Evolutionary conservation across 2,113 vertebrate species (phyloP), one percentile per base, ranked within the genome.

Genomic region (Plecturocebus donacophilus): DNA sequence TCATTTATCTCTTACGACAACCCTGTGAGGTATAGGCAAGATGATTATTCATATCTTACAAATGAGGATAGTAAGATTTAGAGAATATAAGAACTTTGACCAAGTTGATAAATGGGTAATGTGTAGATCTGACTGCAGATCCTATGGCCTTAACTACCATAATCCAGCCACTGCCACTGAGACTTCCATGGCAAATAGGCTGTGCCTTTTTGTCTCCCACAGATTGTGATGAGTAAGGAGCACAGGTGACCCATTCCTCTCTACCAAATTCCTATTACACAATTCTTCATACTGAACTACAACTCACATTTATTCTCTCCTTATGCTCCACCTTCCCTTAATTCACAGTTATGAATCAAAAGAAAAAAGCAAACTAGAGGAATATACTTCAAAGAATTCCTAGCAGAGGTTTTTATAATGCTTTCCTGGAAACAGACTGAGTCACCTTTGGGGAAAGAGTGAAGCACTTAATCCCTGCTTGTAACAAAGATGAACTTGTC

Each of bases 381-480:
- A 75, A 25, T n/a, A 73, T 54, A 42, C 42, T 88, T 77, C 45
- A 68, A 87, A 87, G 84, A 91, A 42, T 84, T 90, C 49, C n/a
- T 88, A 58, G 13, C n/a, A 83, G 61, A 89, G 73, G 52, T 89
- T 93, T 95, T 90, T 61, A 85, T 94, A 82, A 88, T 92, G 81
- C 81, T 92, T 96, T 94, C 70, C 75, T 91, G 61, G 92, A 96
- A 93, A 54, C n/a, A 91, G 25, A n/a, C 70, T 76, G 32, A 35
- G 47, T 87, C 75, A 58, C 47, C 97, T 85, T 91, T 42, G 73
- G 92, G 71, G 52, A 91, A 87, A 95, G 40, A 91, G 3, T 40
- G 16, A 61, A 71, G 52, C 61, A 40, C 42, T 88, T 70, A 88
- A 73, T 11, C 20, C 42, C 58, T 70, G 27, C 45, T 92, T 49